Base-by-base conservation (phyloP, 2,113 vertebrate genomes). In the Nibea coibor region DNA sequence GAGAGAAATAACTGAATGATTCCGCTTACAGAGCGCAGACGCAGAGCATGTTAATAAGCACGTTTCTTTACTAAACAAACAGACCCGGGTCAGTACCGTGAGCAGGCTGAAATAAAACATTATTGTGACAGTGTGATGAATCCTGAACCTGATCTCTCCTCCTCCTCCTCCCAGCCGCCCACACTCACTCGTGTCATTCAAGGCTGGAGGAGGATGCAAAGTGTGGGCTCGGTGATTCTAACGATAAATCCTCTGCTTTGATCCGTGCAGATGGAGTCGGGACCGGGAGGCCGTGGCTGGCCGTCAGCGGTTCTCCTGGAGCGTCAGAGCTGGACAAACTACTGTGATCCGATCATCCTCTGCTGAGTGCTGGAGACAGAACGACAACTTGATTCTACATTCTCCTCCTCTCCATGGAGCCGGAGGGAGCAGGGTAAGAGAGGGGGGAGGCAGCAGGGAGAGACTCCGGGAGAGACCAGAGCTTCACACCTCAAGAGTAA, bases 231-330 rank as follows among this genome's bases (percentile, higher is more conserved):
- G 22, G 19, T 39, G 10, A 5, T 10, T 7, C 4, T 1, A 2
- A 3, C 59, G 59, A 45, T 35, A 26, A 56, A 15, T 74, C 54
- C 2, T 24, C n/a, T 47, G 50, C 24, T 22, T n/a, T 31, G 28
- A 15, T 19, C 26, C 39, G 70, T 53, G 9, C 31, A 63, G 69
- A 88, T 83, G 86, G 86, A 54, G 8, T 3, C 63, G n/a, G 78
- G 39, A 63, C 73, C 24, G 42, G 72, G 61, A 82, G 59, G 69
- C 61, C 51, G 26, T 3, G 51, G 48, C 51, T 31, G 77, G 42
- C 17, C 12, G 65, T 62, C 75, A 48, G 72, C 54, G 62, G 65
- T 22, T 73, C 39, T 50, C 39, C 26, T 4, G 58, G 68, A 84
- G 75, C 59, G 7, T 35, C 54, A 6, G 45, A 80, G 69, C 43